phyloP scores from a whole-genome alignment of 2,797 vertebrate genomes.

The Catamblyrhynchus diadema region DNA sequence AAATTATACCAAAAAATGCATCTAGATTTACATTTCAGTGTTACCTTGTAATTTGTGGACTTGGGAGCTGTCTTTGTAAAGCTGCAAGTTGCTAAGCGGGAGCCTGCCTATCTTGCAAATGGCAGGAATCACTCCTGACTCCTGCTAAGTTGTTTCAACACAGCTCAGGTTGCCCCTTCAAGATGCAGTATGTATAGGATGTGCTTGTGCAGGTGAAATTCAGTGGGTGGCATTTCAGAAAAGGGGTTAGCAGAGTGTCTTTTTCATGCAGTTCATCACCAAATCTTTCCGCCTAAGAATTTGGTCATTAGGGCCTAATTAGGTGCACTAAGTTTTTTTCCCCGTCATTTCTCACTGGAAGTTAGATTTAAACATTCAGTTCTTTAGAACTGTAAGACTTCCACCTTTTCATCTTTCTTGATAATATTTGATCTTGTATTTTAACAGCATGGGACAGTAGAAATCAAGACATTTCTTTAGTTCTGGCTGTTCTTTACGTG shows the following conservation, averaged over 20 bases:
- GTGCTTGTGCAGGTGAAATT: background rate
- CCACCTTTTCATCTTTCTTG: constrained; percentile 19
- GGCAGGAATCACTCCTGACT: background rate
- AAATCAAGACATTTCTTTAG: constrained; percentile 32
- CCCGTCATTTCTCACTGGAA: background rate
- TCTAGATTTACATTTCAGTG: background rate
- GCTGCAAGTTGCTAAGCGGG: background rate
- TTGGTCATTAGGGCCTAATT: background rate
- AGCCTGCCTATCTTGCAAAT: background rate
- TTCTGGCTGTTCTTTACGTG: background rate
- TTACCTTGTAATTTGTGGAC: constrained; percentile 12
- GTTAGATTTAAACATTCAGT: background rate
- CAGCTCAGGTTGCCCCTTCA: background rate
- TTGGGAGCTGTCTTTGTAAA: background rate
- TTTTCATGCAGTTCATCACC: background rate
- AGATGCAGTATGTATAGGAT: background rate
- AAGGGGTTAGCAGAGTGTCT: background rate
- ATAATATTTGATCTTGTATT: constrained; percentile 57
- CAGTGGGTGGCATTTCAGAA: background rate
- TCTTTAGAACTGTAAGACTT: background rate
- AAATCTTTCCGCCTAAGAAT: background rate
- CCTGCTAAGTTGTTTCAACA: background rate
- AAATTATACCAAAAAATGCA: background rate
- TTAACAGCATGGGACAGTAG: constrained; percentile 41
- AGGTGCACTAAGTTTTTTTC: background rate